Evolutionary conservation across 2,797 vertebrate species (phyloP), one percentile per base, ranked within the genome.

Genomic region (Semaprochilodus insignis): DNA sequence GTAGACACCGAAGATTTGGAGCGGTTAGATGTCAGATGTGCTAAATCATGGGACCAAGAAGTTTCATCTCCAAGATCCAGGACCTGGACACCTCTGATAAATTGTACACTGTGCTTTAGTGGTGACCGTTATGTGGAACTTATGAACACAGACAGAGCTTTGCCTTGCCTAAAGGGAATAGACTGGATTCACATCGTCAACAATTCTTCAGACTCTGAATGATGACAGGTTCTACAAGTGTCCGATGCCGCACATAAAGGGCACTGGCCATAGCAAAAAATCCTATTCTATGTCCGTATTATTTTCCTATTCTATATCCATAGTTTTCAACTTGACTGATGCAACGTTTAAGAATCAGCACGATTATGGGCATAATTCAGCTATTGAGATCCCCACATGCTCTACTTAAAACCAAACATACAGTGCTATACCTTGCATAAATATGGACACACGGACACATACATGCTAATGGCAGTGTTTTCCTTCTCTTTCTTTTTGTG

Each of bases 381-480:
- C 31, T 74, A 77, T 34, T 40, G 57, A 77, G 70, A 80, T 79
- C 27, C 44, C 44, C 54, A 74, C 27, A 79, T 75, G 25, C 63
- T 25, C 57, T 80, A 63, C 52, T 73, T 51, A 79, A 21, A 63
- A 54, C 73, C 31, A 75, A 21, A 59, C 31, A 19, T 2, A 80
- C 36, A 19, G 31, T 63, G 57, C 72, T 40, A 65, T 66, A 81
- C 66, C 34, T 84, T 81, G 55, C 80, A 82, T 70, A 74, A 79
- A 86, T n/a, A 79, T 72, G 69, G 48, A 27, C 78, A 62, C 4
- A 81, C 55, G 71, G 44, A 74, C 36, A 73, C 59, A 78, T 23
- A 85, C 40, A 69, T n/a, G 55, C 84, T 85, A 76, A 88, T 87
- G 87, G 88, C 87, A 88, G 87, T 85, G 75, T 86, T 85, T 84